Evolutionary conservation across 2,113 vertebrate genomes (phyloP), one percentile per base, ranked within the genome.

Genomic region (Crotalus helleri): DNA sequence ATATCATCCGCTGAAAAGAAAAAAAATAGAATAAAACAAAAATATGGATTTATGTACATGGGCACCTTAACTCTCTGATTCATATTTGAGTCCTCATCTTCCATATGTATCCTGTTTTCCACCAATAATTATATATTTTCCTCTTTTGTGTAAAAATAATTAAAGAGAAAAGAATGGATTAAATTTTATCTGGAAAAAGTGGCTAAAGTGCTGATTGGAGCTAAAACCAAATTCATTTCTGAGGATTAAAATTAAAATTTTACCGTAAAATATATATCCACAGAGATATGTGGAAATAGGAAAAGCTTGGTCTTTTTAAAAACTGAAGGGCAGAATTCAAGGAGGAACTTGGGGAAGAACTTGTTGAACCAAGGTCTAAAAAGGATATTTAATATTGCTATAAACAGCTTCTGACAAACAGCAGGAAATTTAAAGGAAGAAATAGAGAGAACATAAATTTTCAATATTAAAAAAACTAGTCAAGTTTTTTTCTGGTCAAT

Each of bases 1-100:
- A 99, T 99, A 95, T 99, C 99, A 96, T 99, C 99, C 1, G 99
- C 99, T 99, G 95, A 26, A 95, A 95, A 94, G 54, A 44, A 95
- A 12, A 64, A 88, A 86, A 13, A 95, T 1, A n/a, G 2, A 93
- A 85, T 8, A 87, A 74, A 61, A 44, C 55, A 89, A 57, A 54
- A 57, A 89, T 87, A 33, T 74, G 90, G 11, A 55, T 90, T 87
- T 33, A 94, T 1, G 5, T 29, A 19, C 44, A 74, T 88, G 1
- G 3, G 10, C 17, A 87, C 7, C 5, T 92, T 61, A 46, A 51
- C 57, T 9, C 19, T 26, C 54, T n/a, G 81, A 29, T 10, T 91
- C 17, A 39, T 58, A 9, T 54, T 9, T 55, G 87, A 54, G 3
- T 54, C 46, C 49, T 87, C 13, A 54, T n/a, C 7, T 88, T 17